Percentiles rank a stretch among this genome's conserved stretches.
Conservation (phyloP, 2,888 invertebrate genomes). For the Blastobasis adustella region DNA sequence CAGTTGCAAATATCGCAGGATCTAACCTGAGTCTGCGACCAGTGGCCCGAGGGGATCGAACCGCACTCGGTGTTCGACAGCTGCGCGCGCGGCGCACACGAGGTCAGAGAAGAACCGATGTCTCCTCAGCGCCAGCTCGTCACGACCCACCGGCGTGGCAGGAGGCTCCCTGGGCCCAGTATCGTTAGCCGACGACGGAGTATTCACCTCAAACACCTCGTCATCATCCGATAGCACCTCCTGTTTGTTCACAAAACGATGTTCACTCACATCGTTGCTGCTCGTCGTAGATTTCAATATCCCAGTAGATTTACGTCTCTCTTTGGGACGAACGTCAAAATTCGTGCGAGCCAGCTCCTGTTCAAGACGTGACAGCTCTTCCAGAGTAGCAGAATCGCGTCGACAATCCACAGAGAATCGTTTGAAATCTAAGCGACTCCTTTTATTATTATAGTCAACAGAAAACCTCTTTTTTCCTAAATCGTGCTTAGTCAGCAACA, state of each 20-base stretch:
- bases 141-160: constrained; percentile 85
- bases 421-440: constrained; percentile 54
- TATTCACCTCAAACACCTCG: constrained; percentile 76
- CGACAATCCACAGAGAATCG: constrained; percentile 61
- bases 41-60: constrained; percentile 83
- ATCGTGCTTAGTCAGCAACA: constrained; percentile 41
- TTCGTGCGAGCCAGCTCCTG: constrained; percentile 59
- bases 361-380: constrained; percentile 54
- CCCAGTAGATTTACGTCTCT: constrained; percentile 60
- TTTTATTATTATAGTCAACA: constrained; percentile 48
- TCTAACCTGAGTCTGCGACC: constrained; percentile 76
- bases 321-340: constrained; percentile 46
- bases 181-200: constrained; percentile 40
- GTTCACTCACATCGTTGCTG: constrained; percentile 42
- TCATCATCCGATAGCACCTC: constrained; percentile 65
- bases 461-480: constrained; percentile 55
- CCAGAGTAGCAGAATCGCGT: constrained; percentile 52
- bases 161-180: constrained; percentile 79
- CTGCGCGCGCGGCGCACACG: constrained; percentile 81
- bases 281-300: constrained; percentile 62
- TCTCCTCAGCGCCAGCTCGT: constrained; percentile 83
- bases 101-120: constrained; percentile 87
- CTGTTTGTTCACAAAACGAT: constrained; percentile 26
- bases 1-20: too few species aligned
- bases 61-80: constrained; percentile 83